Evolutionary conservation across 2,113 vertebrate species (phyloP), one percentile per base, ranked within the genome.

Genomic region (Misgurnus anguillicaudatus): DNA sequence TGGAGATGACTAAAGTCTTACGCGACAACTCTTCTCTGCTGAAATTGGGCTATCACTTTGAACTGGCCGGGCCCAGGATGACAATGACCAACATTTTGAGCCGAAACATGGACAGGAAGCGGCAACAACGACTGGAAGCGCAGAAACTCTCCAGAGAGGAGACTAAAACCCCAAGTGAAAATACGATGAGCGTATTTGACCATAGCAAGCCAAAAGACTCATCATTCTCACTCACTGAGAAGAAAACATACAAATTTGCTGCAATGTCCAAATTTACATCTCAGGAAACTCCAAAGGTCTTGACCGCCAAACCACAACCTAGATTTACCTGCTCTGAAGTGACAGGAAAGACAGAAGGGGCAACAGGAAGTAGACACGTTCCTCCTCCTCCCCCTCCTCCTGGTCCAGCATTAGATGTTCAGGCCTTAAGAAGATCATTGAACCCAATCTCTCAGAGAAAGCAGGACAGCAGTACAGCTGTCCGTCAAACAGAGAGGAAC

Each of bases 11-110:
- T 66, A 92, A 90, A 69, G 88, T 95, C 11, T 89, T 96, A 75
- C 93, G 91, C 80, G 94, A 95, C 24, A 96, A 96, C 86, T 92
- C 89, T 76, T 94, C 94, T 0, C 87, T 96, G 67, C 91, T 95
- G 69, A 96, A 96, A 78, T 85, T 96, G 79, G 95, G 95, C 82
- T 96, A 95, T 86, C 94, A 95, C 77, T 96, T 96, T 0, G 94
- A 95, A 86, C 89, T 95, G 84, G 94, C 94, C 0, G 95, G 95
- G 0, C 95, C 95, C 0, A 93, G 95, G 19, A 95, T 95, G 94
- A 90, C 95, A 0, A 94, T 95, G 88, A 95, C 95, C 69, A 95
- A 91, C 88, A 86, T 95, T 78, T 89, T 96, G 65, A 96, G 94
- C 86, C 89, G 94, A 17, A 96, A 96, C 85, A 94, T 96, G 93